These are phyloP conservation scores for Rattus rattus DNA, from an alignment of 2,113 vertebrate genomes.

Conservation along the genomic window DNA sequence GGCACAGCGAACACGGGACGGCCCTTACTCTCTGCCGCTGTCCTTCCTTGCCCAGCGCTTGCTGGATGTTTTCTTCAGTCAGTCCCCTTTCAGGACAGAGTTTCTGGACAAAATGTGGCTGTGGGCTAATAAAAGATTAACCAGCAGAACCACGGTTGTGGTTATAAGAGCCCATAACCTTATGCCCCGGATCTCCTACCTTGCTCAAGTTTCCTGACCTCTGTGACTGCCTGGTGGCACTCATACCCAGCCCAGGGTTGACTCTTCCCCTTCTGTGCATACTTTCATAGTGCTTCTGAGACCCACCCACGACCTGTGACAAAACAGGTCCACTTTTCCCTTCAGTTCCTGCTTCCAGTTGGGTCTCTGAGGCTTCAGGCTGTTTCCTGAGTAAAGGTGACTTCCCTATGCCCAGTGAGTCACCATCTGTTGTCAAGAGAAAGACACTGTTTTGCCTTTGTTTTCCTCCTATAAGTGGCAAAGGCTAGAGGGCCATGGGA, in stretches of 20 bases:
- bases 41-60: not conserved
- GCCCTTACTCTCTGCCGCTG: not conserved
- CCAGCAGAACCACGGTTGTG: not conserved
- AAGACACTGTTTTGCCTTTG: not conserved
- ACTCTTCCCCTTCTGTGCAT: not conserved
- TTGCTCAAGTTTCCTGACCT: not conserved
- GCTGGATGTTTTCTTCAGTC: not conserved
- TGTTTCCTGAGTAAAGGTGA: not conserved
- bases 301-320: not conserved
- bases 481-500: not conserved
- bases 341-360: not conserved
- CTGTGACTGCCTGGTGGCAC: not conserved
- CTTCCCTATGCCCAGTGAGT: not conserved
- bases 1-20: not conserved
- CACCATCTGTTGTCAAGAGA: not conserved
- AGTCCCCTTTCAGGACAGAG: not conserved
- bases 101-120: conserved; percentile 52
- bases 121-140: conserved; percentile 77
- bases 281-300: not conserved
- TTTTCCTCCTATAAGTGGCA: not conserved
- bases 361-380: not conserved
- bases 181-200: not conserved
- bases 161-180: not conserved
- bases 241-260: not conserved
- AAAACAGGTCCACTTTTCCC: not conserved